These are phyloP conservation scores for Byasa hedistus DNA, from an alignment of 2,888 invertebrate species.

Conservation along the genomic window DNA sequence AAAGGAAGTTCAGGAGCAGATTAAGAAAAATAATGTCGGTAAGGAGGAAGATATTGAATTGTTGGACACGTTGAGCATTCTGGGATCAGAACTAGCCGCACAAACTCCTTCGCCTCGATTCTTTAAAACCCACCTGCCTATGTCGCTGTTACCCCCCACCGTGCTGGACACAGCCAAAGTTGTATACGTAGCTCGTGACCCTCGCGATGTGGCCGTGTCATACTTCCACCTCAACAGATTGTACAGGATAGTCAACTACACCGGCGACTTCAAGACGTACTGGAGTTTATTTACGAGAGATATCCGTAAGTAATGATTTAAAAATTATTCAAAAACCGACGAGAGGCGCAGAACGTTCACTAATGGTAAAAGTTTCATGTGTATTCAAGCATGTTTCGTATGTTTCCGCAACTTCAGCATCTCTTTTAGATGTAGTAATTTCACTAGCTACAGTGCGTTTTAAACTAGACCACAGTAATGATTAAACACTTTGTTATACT, in stretches of 20 bases:
- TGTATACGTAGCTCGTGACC: constrained; percentile 88
- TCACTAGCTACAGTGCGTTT: no score
- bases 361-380: no score
- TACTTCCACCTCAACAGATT: constrained; percentile 68
- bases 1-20: constrained; percentile 1
- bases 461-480: no score
- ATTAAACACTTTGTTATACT: no score
- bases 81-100: constrained; percentile 1
- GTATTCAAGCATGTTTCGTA: no score
- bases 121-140: constrained; percentile 82
- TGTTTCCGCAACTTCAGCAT: no score
- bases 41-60: constrained; percentile 1
- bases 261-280: constrained; percentile 80
- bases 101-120: constrained; percentile 44
- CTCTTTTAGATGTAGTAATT: no score
- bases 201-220: constrained; percentile 89
- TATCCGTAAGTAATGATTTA: constrained; percentile 69
- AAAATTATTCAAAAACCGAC: no score
- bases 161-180: constrained; percentile 71
- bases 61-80: background rate
- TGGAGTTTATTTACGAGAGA: constrained; percentile 82
- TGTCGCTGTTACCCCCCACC: constrained; percentile 82
- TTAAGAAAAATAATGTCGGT: constrained; percentile 2
- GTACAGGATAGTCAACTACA: constrained; percentile 74
- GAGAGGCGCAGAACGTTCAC: no score